Conservation (phyloP, 2,888 invertebrate genomes). For the Latrodectus elegans region DNA sequence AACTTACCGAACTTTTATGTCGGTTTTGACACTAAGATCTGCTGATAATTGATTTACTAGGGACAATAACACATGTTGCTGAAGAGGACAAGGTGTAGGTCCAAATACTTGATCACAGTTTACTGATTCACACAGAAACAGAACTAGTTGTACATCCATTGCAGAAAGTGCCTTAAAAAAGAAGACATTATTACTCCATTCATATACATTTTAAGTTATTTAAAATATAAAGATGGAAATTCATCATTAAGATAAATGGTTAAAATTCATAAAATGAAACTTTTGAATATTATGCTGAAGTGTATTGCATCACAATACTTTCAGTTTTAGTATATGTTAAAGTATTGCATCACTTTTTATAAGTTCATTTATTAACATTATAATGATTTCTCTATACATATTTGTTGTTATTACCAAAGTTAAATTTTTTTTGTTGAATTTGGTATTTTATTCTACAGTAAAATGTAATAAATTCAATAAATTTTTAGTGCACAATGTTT, state of each 20-base stretch:
- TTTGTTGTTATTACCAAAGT: too few relatives aligned
- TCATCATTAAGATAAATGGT: neutral
- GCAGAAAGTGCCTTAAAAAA: slow-evolving; percentile 85
- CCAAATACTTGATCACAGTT: slow-evolving; percentile 86
- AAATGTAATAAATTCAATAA: too few relatives aligned
- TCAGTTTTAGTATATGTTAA: too few relatives aligned
- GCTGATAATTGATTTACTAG: slow-evolving; percentile 95
- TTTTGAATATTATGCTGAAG: too few relatives aligned
- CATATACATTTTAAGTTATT: neutral
- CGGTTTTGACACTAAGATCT: slow-evolving; percentile 88
- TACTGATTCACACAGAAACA: slow-evolving; percentile 89
- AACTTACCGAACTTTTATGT: slow-evolving; percentile 84
- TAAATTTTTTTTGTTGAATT: too few relatives aligned
- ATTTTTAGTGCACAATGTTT: too few relatives aligned
- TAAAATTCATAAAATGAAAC: neutral
- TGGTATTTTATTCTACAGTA: too few relatives aligned
- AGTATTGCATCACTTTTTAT: too few relatives aligned
- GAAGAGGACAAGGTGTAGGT: slow-evolving; percentile 82
- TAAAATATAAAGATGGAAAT: neutral
- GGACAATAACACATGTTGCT: slow-evolving; percentile 89
- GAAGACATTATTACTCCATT: neutral
- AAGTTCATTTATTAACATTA: too few relatives aligned
- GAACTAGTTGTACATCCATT: slow-evolving; percentile 89
- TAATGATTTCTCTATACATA: too few relatives aligned
- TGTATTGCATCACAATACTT: too few relatives aligned